Evolutionary conservation across 2,797 vertebrate species (phyloP).

Genomic region (Malurus leucopterus): DNA sequence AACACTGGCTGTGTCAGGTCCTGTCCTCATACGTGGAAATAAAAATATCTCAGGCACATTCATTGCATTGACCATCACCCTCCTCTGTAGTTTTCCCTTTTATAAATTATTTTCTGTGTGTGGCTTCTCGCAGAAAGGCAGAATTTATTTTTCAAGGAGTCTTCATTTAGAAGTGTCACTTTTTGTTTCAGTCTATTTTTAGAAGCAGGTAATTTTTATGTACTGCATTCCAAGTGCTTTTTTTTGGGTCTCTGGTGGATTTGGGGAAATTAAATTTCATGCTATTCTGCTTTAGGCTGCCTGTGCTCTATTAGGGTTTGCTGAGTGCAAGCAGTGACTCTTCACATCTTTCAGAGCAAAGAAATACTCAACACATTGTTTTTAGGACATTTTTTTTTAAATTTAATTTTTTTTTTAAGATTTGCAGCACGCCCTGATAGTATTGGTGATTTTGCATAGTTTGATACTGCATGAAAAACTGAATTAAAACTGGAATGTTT

Average conservation of each 20-base stretch:
- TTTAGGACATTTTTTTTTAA: too few species aligned
- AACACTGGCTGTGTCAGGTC: not conserved
- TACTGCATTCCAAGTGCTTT: not conserved
- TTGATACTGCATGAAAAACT: too few species aligned
- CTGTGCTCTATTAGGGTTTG: slow-evolving; percentile 33
- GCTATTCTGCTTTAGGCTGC: slow-evolving; percentile 36
- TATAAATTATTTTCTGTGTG: not conserved
- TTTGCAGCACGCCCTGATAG: too few species aligned
- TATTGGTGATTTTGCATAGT: too few species aligned
- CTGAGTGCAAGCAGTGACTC: slow-evolving; percentile 11
- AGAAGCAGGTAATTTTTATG: slow-evolving; percentile 19
- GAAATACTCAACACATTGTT: too few species aligned
- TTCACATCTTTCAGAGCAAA: not conserved
- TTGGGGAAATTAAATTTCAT: slow-evolving; percentile 65
- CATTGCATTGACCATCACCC: not conserved
- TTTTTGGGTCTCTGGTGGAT: slow-evolving; percentile 50
- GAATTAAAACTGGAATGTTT: too few species aligned
- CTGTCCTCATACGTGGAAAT: not conserved
- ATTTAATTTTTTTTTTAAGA: too few species aligned
- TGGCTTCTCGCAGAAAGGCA: not conserved
- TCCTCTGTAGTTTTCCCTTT: not conserved
- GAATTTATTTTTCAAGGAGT: not conserved
- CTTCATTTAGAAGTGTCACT: not conserved
- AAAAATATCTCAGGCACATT: not conserved
- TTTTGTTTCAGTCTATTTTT: not conserved